Base-by-base conservation (phyloP, 2,888 invertebrate genomes). In the Sphaerophoria rueppellii region DNA sequence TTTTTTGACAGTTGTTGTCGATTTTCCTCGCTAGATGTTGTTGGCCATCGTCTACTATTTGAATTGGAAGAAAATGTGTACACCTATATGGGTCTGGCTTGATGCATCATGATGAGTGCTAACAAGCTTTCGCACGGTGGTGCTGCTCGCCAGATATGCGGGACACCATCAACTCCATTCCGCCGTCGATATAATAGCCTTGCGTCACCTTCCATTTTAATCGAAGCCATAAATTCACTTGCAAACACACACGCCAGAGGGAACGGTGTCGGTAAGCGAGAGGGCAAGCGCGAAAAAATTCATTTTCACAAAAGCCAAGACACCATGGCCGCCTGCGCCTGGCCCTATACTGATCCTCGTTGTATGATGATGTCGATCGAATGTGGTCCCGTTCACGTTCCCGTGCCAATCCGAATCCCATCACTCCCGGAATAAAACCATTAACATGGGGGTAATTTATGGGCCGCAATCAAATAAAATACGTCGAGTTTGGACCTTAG, bases 401-500 rank as follows among this genome's bases (percentile, higher is more conserved):
- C 65, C 24, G 24, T 24, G 24, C 24, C 40, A 40, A 9, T 40
- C 9, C 40, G 40, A 43, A 43, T 43, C 69, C 55, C 57, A 43
- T 67, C 54, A 63, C 74, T 78, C 79, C 73, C 67, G 72, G 85
- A 81, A 85, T 85, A 85, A 85, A 77, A 85, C 85, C 76, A 85
- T 85, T 85, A 85, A 85, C 85, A 81, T 85, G 85, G 67, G 52
- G 85, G 85, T 80, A 85, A 85, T 85, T 85, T 85, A 85, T 85
- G 76, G 69, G 70, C 72, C 58, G 85, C 85, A 85, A 85, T 85
- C 85, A 85, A 85, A 85, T 85, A 85, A 85, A 85, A 76, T 85
- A 85, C 85, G 76, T 85, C 85, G 85, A 72, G 73, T 61, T 24
- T 80, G 76, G 85, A 76, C 85, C 76, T 57, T 50, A 76, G 71